A percentile compares a stretch with the other conserved stretches of the same genome.
phyloP scores from a whole-genome alignment of 2,797 vertebrate genomes.

The Thamnophis elegans region DNA sequence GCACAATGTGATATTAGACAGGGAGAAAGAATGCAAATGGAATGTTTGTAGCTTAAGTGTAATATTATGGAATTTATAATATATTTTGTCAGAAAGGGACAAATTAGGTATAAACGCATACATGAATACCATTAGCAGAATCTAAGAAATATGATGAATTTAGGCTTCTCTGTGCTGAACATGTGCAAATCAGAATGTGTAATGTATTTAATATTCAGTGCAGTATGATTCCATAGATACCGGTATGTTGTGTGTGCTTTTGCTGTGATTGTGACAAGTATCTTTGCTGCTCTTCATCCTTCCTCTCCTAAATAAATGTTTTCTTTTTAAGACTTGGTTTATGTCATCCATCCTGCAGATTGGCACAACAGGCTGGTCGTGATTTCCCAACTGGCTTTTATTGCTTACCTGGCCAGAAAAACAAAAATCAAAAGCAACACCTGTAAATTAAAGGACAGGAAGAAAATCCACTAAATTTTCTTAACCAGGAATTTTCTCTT shows the following conservation, averaged over 20 bases:
- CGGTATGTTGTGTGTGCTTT: background rate
- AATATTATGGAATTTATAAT: constrained; percentile 12
- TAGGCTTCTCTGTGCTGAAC: accelerated
- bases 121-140: background rate
- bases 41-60: constrained; percentile 25
- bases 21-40: constrained; percentile 50
- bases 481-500: background rate
- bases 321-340: background rate
- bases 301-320: background rate
- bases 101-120: background rate
- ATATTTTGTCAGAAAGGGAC: background rate
- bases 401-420: background rate
- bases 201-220: background rate
- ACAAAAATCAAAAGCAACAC: background rate
- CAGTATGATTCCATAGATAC: background rate
- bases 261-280: background rate
- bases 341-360: background rate
- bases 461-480: background rate
- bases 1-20: constrained; percentile 24
- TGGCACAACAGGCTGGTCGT: background rate
- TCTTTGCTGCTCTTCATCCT: background rate
- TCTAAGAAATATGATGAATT: background rate
- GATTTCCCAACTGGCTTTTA: background rate
- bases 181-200: background rate
- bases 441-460: background rate